A percentile compares a stretch with the other conserved stretches of the same genome.
Conservation (phyloP, 2,888 invertebrate genomes). For the Drosophila recens region DNA sequence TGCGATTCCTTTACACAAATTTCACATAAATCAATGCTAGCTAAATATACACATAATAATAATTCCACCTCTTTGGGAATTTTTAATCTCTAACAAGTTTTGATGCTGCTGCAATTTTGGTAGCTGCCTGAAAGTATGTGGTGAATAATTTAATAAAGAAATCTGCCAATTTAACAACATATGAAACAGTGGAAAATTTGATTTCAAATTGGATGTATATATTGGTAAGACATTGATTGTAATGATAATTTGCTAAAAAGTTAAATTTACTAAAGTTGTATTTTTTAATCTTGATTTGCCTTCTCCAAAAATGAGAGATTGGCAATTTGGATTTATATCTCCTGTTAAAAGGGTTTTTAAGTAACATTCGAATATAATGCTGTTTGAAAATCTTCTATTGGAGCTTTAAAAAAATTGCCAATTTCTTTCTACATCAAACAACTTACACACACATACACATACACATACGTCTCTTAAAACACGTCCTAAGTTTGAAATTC, state of each 20-base stretch:
- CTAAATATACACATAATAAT: slow-evolving; percentile 29
- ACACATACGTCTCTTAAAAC: slow-evolving; percentile 17
- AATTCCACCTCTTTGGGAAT: slow-evolving; percentile 26
- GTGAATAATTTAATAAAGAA: not conserved
- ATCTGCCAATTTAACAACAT: not conserved
- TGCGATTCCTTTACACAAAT: slow-evolving; percentile 22
- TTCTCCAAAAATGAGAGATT: no score
- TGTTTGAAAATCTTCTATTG: not conserved
- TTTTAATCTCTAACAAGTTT: not conserved
- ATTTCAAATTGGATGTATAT: not conserved
- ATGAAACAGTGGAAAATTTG: not conserved
- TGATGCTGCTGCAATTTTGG: slow-evolving; percentile 21
- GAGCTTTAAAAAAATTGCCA: not conserved
- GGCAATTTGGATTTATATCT: no score
- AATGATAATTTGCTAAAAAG: no score
- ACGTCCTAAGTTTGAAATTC: slow-evolving; percentile 36
- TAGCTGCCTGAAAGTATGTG: slow-evolving; percentile 63
- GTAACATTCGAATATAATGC: not conserved
- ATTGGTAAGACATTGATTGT: not conserved
- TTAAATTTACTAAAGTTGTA: no score
- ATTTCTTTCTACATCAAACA: slow-evolving; percentile 2
- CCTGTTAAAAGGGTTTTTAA: not conserved
- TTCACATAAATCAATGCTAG: slow-evolving; percentile 65
- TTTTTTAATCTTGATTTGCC: no score
- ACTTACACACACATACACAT: slow-evolving; percentile 6